Conservation (phyloP, 37 sponge, comb jelly and placozoan genomes). For the Amphimedon queenslandica region DNA sequence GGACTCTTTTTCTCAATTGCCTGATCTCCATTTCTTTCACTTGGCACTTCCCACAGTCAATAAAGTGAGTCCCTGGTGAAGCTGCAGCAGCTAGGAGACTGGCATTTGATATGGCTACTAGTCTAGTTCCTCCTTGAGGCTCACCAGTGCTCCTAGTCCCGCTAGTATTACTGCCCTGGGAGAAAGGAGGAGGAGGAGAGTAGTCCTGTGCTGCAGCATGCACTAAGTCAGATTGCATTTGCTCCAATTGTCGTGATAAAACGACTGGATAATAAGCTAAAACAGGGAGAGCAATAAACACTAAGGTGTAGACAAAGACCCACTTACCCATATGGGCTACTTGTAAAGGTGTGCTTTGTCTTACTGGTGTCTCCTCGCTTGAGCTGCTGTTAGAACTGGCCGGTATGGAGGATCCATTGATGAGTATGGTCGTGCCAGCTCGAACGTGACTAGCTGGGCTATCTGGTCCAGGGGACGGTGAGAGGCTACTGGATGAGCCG, state of each 20-base stretch:
- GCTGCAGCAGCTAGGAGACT: background rate
- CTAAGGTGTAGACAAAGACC: background rate
- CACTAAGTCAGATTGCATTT: background rate
- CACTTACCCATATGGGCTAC: background rate
- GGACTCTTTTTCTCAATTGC: constrained; percentile 32
- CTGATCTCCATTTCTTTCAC: constrained; percentile 45
- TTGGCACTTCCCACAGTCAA: constrained; percentile 31
- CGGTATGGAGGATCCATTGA: too few species aligned
- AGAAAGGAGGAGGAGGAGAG: background rate
- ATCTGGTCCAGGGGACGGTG: background rate
- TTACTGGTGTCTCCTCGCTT: background rate
- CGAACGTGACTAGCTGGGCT: background rate
- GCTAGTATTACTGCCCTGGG: background rate
- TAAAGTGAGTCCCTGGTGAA: background rate
- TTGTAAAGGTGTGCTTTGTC: background rate
- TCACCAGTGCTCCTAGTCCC: background rate
- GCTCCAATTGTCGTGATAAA: background rate
- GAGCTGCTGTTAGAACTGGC: background rate
- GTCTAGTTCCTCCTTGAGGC: background rate
- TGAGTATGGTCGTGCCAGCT: background rate
- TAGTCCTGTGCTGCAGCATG: too few species aligned
- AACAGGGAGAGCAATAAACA: background rate
- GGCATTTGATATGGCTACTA: background rate
- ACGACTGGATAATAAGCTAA: background rate
- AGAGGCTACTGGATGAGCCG: background rate